Evolutionary conservation across 2,113 vertebrate species (phyloP).

Genomic region (Cranoglanis bouderius): DNA sequence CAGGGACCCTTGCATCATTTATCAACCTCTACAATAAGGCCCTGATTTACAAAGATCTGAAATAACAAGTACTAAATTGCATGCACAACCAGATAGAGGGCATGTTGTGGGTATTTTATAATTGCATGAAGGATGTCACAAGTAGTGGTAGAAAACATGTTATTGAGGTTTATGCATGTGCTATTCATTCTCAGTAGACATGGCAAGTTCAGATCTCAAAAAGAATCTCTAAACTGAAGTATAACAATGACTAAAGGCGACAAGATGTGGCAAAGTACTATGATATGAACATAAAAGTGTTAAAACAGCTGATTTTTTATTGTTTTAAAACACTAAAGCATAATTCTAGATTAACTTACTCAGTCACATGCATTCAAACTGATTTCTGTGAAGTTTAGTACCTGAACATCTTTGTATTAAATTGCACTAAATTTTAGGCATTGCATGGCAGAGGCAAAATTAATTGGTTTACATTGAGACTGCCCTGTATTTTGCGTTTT

Average conservation of each 20-base stretch:
- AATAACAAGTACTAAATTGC: not conserved
- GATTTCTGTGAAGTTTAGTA: not conserved
- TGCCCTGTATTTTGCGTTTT: not conserved
- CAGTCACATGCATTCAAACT: not conserved
- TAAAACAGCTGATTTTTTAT: not conserved
- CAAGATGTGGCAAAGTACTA: not conserved
- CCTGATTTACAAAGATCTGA: not conserved
- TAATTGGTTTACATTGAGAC: not conserved
- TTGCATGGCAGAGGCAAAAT: not conserved
- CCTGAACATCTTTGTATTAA: not conserved
- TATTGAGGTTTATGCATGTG: not conserved
- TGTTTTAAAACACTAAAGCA: not conserved
- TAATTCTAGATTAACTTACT: not conserved
- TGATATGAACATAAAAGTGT: not conserved
- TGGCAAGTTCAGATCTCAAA: not conserved
- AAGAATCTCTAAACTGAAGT: not conserved
- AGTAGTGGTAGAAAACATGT: not conserved
- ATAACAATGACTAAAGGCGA: not conserved
- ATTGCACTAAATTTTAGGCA: not conserved
- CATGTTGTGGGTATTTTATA: not conserved
- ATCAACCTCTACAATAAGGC: conserved; percentile 3
- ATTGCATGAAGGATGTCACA: not conserved
- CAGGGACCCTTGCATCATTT: not conserved
- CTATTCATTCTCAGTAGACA: not conserved
- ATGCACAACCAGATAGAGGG: not conserved